Evolutionary conservation across 2,113 vertebrate genomes (phyloP).

Genomic region (Peromyscus leucopus): DNA sequence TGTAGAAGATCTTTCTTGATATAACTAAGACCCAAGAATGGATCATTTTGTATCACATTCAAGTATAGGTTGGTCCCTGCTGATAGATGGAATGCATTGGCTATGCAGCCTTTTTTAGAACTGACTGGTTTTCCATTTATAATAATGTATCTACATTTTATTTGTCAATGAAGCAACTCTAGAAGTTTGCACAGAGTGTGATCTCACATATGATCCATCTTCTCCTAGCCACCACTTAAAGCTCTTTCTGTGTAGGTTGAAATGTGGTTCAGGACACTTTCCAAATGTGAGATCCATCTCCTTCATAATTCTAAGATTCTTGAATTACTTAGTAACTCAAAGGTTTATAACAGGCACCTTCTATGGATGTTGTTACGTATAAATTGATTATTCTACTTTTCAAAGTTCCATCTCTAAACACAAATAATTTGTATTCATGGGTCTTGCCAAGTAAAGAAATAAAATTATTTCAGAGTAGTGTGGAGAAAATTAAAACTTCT

Average conservation of each 20-base stretch:
- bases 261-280: background rate
- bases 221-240: background rate
- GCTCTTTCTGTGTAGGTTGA: background rate
- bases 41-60: no score
- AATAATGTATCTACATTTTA: background rate
- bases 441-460: background rate
- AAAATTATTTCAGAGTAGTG: constrained; percentile 25
- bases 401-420: background rate
- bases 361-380: background rate
- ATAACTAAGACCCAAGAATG: no score
- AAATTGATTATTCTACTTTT: background rate
- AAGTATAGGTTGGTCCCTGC: no score
- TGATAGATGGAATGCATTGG: no score
- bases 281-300: constrained; percentile 4
- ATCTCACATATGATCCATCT: background rate
- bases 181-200: background rate
- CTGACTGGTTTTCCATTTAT: background rate
- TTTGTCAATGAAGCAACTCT: background rate
- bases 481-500: constrained; percentile 43
- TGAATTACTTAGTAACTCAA: background rate
- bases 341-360: background rate
- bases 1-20: no score
- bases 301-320: background rate
- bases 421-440: background rate
- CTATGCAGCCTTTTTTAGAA: background rate